These are phyloP conservation scores for Tragopan temminckii DNA, from an alignment of 2,797 vertebrate species.

Conservation along the genomic window DNA sequence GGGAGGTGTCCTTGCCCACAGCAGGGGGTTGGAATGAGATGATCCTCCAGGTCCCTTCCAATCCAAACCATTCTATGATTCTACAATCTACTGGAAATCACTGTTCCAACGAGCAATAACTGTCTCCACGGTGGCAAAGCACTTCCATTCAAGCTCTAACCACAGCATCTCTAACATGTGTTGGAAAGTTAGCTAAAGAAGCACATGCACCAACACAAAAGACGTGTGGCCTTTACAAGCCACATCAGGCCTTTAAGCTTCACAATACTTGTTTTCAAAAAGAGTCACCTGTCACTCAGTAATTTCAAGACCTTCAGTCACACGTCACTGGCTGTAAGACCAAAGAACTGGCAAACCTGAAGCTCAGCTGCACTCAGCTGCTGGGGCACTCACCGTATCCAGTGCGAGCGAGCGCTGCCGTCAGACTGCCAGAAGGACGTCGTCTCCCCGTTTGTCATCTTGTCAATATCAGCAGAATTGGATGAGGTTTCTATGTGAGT, in stretches of 20 bases:
- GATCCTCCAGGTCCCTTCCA: too few relatives aligned
- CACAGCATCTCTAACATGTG: background rate
- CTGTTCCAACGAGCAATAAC: background rate
- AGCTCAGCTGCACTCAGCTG: fast-evolving
- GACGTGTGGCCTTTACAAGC: background rate
- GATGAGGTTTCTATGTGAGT: constrained; percentile 94
- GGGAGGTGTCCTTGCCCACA: too few relatives aligned
- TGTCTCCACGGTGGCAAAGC: background rate
- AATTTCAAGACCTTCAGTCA: background rate
- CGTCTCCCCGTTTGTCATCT: constrained; percentile 96
- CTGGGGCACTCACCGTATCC: constrained; percentile 89
- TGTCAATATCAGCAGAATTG: constrained; percentile 90
- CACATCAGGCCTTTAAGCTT: background rate
- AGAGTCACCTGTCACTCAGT: background rate
- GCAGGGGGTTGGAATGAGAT: too few relatives aligned
- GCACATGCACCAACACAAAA: background rate
- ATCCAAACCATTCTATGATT: too few relatives aligned
- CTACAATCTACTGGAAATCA: too few relatives aligned
- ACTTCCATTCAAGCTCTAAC: background rate
- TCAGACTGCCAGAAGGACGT: constrained; percentile 97
- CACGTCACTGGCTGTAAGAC: background rate
- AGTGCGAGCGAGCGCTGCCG: constrained; percentile 95
- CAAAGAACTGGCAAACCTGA: background rate
- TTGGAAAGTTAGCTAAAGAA: background rate
- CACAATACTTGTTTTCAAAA: background rate